These are phyloP conservation scores for Prietella phreatophila DNA, from an alignment of 2,113 vertebrate genomes.

Conservation along the genomic window DNA sequence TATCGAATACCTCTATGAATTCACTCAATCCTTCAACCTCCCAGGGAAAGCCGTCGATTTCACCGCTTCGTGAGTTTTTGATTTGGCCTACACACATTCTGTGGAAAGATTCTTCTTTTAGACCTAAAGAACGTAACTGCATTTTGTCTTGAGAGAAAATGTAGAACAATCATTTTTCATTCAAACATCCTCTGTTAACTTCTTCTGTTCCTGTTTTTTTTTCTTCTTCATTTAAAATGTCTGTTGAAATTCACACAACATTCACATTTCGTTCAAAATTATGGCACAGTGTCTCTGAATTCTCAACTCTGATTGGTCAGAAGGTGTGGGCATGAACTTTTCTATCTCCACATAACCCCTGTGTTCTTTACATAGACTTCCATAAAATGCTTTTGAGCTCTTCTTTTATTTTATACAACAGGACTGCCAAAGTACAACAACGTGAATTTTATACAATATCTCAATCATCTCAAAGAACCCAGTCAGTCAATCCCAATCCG, in stretches of 20 bases:
- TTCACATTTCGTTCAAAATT: neutral
- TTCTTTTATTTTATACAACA: neutral
- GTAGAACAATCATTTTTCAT: neutral
- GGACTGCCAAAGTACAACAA: neutral
- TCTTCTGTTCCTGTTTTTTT: too few species aligned
- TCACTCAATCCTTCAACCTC: neutral
- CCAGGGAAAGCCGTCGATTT: constrained; percentile 4
- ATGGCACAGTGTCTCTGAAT: neutral
- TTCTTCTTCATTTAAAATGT: neutral
- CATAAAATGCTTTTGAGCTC: neutral
- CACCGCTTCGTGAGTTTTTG: neutral
- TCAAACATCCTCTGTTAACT: neutral
- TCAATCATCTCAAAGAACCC: neutral
- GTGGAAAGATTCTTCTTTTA: neutral
- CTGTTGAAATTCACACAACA: neutral
- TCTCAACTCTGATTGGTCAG: neutral
- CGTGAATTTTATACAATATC: neutral
- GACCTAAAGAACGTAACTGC: neutral
- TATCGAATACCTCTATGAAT: constrained; percentile 14
- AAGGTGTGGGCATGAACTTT: neutral
- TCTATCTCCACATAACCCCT: neutral
- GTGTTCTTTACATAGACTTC: neutral
- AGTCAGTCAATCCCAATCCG: neutral
- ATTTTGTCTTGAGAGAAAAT: neutral
- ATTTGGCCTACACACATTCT: neutral